Base-by-base conservation (phyloP, 2,797 vertebrate species). In the Lepus townsendii region DNA sequence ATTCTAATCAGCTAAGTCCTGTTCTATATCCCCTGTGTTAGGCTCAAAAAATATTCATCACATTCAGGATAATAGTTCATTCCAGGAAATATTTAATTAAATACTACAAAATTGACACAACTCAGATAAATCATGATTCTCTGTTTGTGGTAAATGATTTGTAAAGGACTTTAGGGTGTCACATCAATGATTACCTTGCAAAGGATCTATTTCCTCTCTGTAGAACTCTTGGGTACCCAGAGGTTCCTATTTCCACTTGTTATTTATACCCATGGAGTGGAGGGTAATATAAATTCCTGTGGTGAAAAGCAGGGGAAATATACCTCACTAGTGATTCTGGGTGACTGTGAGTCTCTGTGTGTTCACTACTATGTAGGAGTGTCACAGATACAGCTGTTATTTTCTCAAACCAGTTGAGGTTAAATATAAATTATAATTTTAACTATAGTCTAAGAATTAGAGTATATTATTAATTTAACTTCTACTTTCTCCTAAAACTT, bases 31-130 rank as follows among this genome's bases (percentile, higher is more conserved):
- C 26, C 60, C 3, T 65, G 26, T 88, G 1, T 50, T 52, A 71
- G 54, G 73, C 9, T 87, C 16, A 32, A 35, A 75, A 75, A 87
- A 50, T 72, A 1, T 77, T 0, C 20, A 69, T 54, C 24, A 2
- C 7, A 38, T 32, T 78, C 3, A 57, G 12, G 12, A 69, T 66
- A 73, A 79, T 87, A 57, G 68, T 0, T 5, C 7, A 83, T 52
- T 93, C 3, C 14, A 83, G 19, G 5, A 11, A 72, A 95, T 84
- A 60, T 12, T 79, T 83, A 80, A 75, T 62, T 90, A 73, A 85
- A 73, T 16, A 91, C 57, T 22, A 19, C 16, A 83, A 72, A 83
- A 54, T 72, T 16, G 32, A 3, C 13, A 71, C 35, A 83, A 42
- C 14, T 79, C 65, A 79, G 85, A 9, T 83, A 90, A 57, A 71